Evolutionary conservation across 2,113 vertebrate genomes (phyloP).

Genomic region (Oncorhynchus kisutch): DNA sequence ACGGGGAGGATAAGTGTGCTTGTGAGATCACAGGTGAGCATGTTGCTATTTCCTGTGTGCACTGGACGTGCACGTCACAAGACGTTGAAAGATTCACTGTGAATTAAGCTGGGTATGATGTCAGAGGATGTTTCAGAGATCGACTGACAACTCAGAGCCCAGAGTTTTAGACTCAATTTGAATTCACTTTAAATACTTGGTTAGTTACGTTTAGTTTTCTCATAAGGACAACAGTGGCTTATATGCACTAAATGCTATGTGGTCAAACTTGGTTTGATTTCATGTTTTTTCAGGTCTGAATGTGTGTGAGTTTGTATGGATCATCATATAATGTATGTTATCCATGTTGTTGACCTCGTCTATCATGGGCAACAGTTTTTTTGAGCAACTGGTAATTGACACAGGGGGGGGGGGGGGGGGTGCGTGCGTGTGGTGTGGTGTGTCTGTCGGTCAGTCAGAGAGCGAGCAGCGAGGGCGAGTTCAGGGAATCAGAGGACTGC

Average conservation of each 20-base stretch:
- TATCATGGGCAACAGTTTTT: conserved; percentile 40
- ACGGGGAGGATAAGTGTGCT: conserved; percentile 49
- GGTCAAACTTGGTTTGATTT: neutral
- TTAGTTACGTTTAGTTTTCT: conserved; percentile 21
- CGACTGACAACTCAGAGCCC: conserved; percentile 22
- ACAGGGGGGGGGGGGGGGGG: conserved; percentile 13
- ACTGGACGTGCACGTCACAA: neutral
- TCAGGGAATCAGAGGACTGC: conserved; percentile 93
- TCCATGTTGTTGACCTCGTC: conserved; percentile 41
- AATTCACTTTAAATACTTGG: conserved; percentile 16
- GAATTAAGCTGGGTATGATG: conserved; percentile 37
- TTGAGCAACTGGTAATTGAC: neutral
- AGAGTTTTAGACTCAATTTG: conserved; percentile 21
- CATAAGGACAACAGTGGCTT: neutral
- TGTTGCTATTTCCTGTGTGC: conserved; percentile 31
- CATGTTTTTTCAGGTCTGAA: neutral
- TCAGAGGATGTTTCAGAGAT: conserved; percentile 23
- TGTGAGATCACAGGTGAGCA: conserved; percentile 37
- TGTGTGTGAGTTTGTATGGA: neutral
- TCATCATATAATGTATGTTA: conserved; percentile 1
- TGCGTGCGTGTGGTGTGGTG: conserved; percentile 23
- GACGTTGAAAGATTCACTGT: conserved; percentile 38
- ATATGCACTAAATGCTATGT: conserved; percentile 9
- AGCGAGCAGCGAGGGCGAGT: conserved; percentile 92
- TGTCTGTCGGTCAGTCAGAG: conserved; percentile 80